Evolutionary conservation across 1,140 invertebrate species (phyloP).

Genomic region (Macrosteles quadrilineatus): DNA sequence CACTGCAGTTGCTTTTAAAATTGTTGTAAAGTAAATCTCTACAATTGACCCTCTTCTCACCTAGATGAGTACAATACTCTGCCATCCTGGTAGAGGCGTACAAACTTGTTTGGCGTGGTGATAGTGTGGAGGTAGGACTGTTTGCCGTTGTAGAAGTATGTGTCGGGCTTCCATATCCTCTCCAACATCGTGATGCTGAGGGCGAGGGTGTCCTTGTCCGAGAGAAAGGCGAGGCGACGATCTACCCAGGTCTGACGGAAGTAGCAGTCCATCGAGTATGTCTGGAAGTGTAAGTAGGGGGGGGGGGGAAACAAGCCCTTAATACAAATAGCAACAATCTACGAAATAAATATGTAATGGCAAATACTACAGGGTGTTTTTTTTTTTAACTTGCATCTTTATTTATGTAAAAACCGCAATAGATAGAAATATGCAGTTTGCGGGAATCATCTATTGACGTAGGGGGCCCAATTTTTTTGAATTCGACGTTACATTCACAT

Average conservation of each 20-base stretch:
- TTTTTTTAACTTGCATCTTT: too few relatives aligned
- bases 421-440: too few relatives aligned
- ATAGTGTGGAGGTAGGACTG: constrained; percentile 86
- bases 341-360: too few relatives aligned
- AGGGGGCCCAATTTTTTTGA: too few relatives aligned
- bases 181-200: constrained; percentile 75
- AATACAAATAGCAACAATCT: too few relatives aligned
- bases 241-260: constrained; percentile 81
- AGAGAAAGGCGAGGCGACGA: constrained; percentile 66
- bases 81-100: constrained; percentile 78
- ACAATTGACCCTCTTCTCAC: too few relatives aligned
- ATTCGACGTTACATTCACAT: too few relatives aligned
- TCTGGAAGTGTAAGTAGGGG: constrained; percentile 56
- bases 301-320: neutral
- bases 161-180: constrained; percentile 88
- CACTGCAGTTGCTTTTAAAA: too few relatives aligned
- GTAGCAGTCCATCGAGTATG: constrained; percentile 90
- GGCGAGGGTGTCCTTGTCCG: constrained; percentile 63
- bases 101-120: constrained; percentile 87
- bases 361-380: too few relatives aligned
- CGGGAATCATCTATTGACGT: too few relatives aligned
- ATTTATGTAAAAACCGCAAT: too few relatives aligned
- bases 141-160: constrained; percentile 85
- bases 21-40: too few relatives aligned
- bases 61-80: constrained; percentile 84